phyloP scores from a whole-genome alignment of 2,113 vertebrate species.

The Atherinomorus stipes region DNA sequence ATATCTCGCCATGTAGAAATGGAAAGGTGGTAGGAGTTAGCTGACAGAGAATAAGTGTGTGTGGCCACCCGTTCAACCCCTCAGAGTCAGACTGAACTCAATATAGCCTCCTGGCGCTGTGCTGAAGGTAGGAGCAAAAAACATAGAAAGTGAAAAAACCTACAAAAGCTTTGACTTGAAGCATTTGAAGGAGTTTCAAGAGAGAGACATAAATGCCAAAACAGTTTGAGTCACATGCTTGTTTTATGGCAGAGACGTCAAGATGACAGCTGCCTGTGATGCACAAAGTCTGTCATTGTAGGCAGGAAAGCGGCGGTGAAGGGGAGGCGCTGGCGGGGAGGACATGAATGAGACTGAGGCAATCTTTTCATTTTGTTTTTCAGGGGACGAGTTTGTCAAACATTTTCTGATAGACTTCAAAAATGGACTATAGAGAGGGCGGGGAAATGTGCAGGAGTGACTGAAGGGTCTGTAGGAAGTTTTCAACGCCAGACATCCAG shows the following conservation, averaged over 20 bases:
- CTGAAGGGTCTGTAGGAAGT: conserved; percentile 60
- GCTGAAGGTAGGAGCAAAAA: conserved; percentile 5
- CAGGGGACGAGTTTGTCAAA: conserved; percentile 69
- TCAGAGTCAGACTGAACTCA: conserved; percentile 23
- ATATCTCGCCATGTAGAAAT: conserved; percentile 47
- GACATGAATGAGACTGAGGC: conserved; percentile 49
- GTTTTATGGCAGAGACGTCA: conserved; percentile 64
- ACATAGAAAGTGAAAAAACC: not conserved
- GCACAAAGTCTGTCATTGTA: conserved; percentile 72
- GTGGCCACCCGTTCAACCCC: conserved; percentile 53
- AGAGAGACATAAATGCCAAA: conserved; percentile 53
- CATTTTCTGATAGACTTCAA: conserved; percentile 53
- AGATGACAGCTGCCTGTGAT: conserved; percentile 72
- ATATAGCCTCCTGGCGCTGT: conserved; percentile 14
- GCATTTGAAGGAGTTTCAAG: conserved; percentile 44
- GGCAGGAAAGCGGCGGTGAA: conserved; percentile 31
- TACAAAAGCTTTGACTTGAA: conserved; percentile 19
- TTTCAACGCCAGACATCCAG: conserved; percentile 49
- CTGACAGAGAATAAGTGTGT: conserved; percentile 41
- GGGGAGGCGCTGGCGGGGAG: conserved; percentile 24
- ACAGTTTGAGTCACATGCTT: conserved; percentile 37
- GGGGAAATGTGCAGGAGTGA: conserved; percentile 67
- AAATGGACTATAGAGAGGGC: conserved; percentile 63
- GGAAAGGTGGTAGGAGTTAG: conserved; percentile 60
- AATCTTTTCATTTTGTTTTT: conserved; percentile 65